Percentiles rank a stretch among this genome's conserved stretches.
Evolutionary conservation across 1,140 invertebrate genomes (phyloP).

Genomic region (Apis cerana): DNA sequence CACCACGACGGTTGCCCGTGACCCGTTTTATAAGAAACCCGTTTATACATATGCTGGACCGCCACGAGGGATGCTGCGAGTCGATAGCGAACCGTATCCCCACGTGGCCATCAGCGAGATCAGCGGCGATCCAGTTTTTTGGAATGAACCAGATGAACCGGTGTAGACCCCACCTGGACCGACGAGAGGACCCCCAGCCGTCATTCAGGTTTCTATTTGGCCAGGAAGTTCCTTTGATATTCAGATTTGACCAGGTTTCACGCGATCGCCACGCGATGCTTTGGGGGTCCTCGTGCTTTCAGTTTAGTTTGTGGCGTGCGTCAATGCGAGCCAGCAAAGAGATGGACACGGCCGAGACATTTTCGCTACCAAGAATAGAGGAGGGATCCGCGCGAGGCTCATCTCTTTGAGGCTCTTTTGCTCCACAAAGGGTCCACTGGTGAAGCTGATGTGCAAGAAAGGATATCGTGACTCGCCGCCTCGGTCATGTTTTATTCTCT

Average conservation of each 20-base stretch:
- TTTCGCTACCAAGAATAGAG: constrained; percentile 44
- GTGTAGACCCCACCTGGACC: constrained; percentile 81
- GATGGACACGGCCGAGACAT: constrained; percentile 43
- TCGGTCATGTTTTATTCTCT: not conserved
- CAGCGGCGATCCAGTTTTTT: constrained; percentile 65
- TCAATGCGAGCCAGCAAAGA: constrained; percentile 51
- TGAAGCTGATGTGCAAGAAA: constrained; percentile 2
- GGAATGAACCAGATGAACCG: constrained; percentile 72
- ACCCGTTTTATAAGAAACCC: constrained; percentile 44
- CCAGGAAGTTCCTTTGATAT: constrained; percentile 71
- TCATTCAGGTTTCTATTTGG: constrained; percentile 73
- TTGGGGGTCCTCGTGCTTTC: constrained; percentile 50
- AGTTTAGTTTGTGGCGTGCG: constrained; percentile 29
- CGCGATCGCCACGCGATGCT: constrained; percentile 55
- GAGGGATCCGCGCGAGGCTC: constrained; percentile 26
- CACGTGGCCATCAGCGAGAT: constrained; percentile 33
- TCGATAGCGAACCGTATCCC: constrained; percentile 11
- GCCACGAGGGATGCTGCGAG: constrained; percentile 51
- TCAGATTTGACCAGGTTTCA: constrained; percentile 67
- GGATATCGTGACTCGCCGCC: not conserved
- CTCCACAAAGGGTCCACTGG: constrained; percentile 4
- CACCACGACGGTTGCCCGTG: constrained; percentile 50
- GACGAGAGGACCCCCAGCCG: constrained; percentile 76
- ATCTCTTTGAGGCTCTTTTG: not conserved
- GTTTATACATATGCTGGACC: constrained; percentile 55